Percentiles rank a stretch among this genome's conserved stretches.
Evolutionary conservation across 2,888 invertebrate species (phyloP).

Genomic region (Aelia acuminata): DNA sequence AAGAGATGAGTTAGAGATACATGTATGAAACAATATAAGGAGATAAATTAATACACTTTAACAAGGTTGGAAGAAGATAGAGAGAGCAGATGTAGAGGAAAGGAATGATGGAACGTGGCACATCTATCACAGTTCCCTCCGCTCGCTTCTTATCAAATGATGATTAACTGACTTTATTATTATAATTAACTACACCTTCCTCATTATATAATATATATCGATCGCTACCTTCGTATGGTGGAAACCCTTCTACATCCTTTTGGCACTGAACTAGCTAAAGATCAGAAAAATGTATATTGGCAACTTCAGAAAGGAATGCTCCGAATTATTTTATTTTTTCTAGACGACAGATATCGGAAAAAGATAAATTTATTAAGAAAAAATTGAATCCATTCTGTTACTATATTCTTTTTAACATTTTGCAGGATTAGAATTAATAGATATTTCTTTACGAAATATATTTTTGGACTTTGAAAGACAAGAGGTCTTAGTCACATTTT

Average conservation of each 20-base stretch:
- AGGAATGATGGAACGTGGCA: constrained; percentile 9
- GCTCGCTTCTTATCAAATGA: background rate
- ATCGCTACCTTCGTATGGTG: background rate
- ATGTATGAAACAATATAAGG: background rate
- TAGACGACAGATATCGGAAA: no score
- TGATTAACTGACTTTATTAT: constrained; percentile 33
- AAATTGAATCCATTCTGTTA: no score
- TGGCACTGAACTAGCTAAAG: background rate
- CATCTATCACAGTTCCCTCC: background rate
- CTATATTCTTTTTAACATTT: no score
- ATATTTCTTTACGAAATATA: no score
- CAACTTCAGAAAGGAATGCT: no score
- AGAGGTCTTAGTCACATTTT: no score
- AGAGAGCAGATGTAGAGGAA: background rate
- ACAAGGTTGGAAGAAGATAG: background rate
- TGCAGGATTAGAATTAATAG: no score
- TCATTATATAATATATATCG: background rate
- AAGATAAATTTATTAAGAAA: no score
- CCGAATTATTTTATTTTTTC: no score
- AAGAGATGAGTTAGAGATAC: background rate
- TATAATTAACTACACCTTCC: background rate
- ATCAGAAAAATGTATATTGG: no score
- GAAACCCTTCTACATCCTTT: background rate
- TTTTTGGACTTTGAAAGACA: no score
- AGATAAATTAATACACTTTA: background rate